Base-by-base conservation (phyloP, 2,888 invertebrate genomes). In the Phania funesta region DNA sequence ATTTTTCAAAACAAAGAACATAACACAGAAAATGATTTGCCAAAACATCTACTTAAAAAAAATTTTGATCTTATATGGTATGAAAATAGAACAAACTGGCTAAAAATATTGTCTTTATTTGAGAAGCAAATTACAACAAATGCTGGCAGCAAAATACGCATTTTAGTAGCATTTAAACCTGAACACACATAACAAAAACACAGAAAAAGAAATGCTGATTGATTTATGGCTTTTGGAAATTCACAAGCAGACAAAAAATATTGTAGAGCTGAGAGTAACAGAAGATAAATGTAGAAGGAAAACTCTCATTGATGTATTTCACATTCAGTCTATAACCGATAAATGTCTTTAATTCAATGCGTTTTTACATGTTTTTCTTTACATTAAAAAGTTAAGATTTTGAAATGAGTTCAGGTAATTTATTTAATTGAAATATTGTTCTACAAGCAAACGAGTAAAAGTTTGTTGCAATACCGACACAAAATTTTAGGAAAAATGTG, bases 191-290 rank as follows among this genome's bases (percentile, higher is more conserved):
- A 18, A 38, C 26, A 62, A n/a, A 16, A 46, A 41, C 5, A 0
- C 0, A n/a, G 1, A n/a, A 46, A 13, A 24, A 4, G n/a, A 64
- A 58, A 56, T 56, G 20, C 13, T 48, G 50, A 58, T 75, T 75
- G 58, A 75, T 67, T 75, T 58, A 50, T 67, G 38, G 67, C 18
- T n/a, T n/a, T n/a, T n/a, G n/a, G n/a, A n/a, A n/a, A n/a, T n/a
- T 41, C 29, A n/a, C 13, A 75, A 46, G 56, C 29, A 52, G 46
- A 35, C 7, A 11, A 29, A n/a, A 1, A 9, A 20, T 18, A 8
- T 0, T 16, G 32, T 46, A 32, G 24, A 13, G 44, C 54, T 35
- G 16, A 6, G 13, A 18, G 1, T 52, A 13, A 35, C 16, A 22
- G 2, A 8, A 26, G 32, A 48, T 18, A 50, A 60, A 16, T n/a